Evolutionary conservation across 2,797 vertebrate genomes (phyloP).

Genomic region (Peromyscus nudipes): DNA sequence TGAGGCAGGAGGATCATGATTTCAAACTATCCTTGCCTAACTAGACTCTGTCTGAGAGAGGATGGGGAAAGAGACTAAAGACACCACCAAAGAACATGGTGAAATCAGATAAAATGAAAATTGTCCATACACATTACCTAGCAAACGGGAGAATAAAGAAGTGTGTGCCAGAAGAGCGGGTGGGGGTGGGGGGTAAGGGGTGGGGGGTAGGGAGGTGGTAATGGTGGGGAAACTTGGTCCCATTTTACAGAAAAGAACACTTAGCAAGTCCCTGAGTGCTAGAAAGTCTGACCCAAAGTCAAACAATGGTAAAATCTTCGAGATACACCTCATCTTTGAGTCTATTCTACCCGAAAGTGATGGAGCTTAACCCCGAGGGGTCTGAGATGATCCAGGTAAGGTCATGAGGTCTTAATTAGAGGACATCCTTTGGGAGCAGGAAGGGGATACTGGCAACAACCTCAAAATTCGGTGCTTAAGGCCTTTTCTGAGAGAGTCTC

Average conservation of each 20-base stretch:
- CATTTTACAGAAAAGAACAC: not conserved
- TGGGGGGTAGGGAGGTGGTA: not conserved
- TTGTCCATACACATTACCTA: not conserved
- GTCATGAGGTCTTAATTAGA: not conserved
- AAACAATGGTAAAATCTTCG: not conserved
- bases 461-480: not conserved
- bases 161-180: not conserved
- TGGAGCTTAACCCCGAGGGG: accelerated
- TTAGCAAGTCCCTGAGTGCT: not conserved
- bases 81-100: not conserved
- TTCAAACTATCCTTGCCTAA: not conserved
- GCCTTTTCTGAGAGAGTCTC: slow-evolving; percentile 7
- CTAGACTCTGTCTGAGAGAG: not conserved
- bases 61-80: not conserved
- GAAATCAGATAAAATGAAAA: not conserved
- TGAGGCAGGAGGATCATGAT: not conserved
- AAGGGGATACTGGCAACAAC: not conserved
- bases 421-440: accelerated
- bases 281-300: not conserved
- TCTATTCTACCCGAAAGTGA: not conserved
- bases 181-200: too few species aligned
- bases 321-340: not conserved
- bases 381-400: not conserved
- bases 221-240: too few species aligned
- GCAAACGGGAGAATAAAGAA: not conserved